A percentile compares a stretch with the other conserved stretches of the same genome.
These are phyloP conservation scores for Laspeyria flexula DNA, from an alignment of 2,888 invertebrate genomes.

Conservation along the genomic window DNA sequence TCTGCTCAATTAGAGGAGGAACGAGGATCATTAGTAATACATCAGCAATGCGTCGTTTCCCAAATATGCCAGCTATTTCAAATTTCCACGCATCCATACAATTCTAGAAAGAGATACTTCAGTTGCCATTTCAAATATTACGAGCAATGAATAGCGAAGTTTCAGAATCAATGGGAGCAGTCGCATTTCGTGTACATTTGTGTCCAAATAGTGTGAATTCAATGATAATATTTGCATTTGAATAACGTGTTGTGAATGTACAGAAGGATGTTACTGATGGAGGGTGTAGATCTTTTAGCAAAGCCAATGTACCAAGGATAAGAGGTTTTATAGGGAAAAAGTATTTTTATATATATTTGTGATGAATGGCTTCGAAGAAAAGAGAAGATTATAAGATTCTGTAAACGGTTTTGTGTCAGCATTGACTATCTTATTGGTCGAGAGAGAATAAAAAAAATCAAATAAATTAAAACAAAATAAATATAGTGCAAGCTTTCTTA, in stretches of 20 bases:
- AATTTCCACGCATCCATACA: slow-evolving; percentile 28
- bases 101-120: slow-evolving; percentile 27
- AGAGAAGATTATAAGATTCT: no score
- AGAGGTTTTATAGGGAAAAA: no score
- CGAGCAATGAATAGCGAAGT: slow-evolving; percentile 28
- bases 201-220: slow-evolving; percentile 13
- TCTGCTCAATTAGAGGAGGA: slow-evolving; percentile 1
- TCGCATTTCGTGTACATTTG: not conserved
- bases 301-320: no score
- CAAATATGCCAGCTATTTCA: slow-evolving; percentile 26
- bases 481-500: no score
- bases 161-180: slow-evolving; percentile 1
- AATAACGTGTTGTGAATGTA: not conserved
- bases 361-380: no score
- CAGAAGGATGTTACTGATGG: no score
- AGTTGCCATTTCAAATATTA: slow-evolving; percentile 20
- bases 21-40: slow-evolving; percentile 24
- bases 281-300: no score
- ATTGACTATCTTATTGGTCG: no score
- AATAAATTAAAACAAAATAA: no score
- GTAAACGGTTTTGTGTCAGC: no score
- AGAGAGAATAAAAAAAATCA: no score
- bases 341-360: no score
- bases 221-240: not conserved
- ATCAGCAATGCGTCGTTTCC: slow-evolving; percentile 37